Base-by-base conservation (phyloP, 2,113 vertebrate genomes). In the Tonatia bakeri region DNA sequence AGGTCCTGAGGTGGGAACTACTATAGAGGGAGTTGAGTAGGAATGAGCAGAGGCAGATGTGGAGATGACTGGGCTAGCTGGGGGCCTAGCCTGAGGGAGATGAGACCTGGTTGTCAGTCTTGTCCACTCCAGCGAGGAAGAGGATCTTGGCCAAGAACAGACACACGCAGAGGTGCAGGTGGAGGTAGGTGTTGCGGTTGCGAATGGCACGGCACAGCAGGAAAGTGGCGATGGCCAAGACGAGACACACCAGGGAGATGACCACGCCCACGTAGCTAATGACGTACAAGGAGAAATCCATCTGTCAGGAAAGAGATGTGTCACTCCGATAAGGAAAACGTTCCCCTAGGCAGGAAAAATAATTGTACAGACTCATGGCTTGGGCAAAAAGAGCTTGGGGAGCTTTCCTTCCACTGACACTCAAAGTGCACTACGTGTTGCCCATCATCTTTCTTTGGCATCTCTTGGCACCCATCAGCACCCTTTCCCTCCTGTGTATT, bases 81-180 rank as follows among this genome's bases (percentile, higher is more conserved):
- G 40, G 33, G 33, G 2, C 61, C 43, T 3, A 54, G 47, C 13
- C 19, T 0, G 17, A 50, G 59, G 43, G n/a, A 33, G 33, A 1
- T 5, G 36, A 73, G 75, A 98, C 98, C 98, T 97, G 33, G 54
- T 81, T 65, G 45, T 75, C 16, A 0, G 54, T 95, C 89, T 91
- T 98, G 56, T 94, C 94, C 72, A 73, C 31, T 36, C 95, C 97
- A 0, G 86, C 24, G 69, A 98, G 95, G 70, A 98, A 98, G 22
- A 98, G 93, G 1, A 96, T 19, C 56, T 98, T 96, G 79, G 97
- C 98, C 96, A 98, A 28, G 80, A 98, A 98, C 69, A 98, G 98
- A 77, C 98, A 98, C 19, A 98, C 43, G 5, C 98, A 98, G 79
- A 98, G 96, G 85, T 98, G 97, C 38, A 98, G 87, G 45, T 98